Base-by-base conservation (phyloP, 2,888 invertebrate species). In the Metalampra italica region DNA sequence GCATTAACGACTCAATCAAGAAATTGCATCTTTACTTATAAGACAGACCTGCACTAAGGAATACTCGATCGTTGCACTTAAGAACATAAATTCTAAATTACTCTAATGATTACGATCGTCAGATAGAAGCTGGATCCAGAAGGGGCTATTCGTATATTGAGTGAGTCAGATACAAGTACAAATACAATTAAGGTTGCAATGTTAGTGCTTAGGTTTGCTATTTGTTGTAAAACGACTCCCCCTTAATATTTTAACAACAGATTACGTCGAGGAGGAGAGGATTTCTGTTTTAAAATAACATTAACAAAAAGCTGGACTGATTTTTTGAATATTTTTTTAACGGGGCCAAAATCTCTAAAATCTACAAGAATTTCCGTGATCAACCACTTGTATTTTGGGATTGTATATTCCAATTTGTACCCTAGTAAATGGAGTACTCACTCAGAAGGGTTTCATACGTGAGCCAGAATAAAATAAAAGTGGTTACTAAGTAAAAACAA, bases 401-500 rank as follows among this genome's bases (percentile, higher is more conserved):
- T n/a, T n/a, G 22, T 22, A 22, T 22, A 22, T n/a, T n/a, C n/a
- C n/a, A n/a, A n/a, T n/a, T n/a, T 11, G n/a, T 36, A 36, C 14
- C 39, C 7, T 14, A 39, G 14, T 14, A 39, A 13, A 39, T 39
- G 29, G 29, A 7, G 22, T 29, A 3, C 30, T 9, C 14, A n/a
- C 22, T 4, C 36, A 37, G 44, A 22, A 37, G 36, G n/a, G 29
- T 45, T 44, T 45, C 36, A 43, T 42, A 42, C 50, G 44, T 39
- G 46, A 50, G 43, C 46, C 46, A 50, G 46, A 39, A 43, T 43
- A 46, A 43, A 50, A 46, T 50, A 46, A 50, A 50, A 60, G 62
- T 62, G 64, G 62, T 57, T 62, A 64, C 64, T 62, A 67, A 66
- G 68, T 73, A 72, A 82, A 78, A 82, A 88, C 86, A 87, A 85